Percentiles rank a stretch among this genome's conserved stretches.
phyloP scores from a whole-genome alignment of 2,797 vertebrate species.

The Prionace glauca region DNA sequence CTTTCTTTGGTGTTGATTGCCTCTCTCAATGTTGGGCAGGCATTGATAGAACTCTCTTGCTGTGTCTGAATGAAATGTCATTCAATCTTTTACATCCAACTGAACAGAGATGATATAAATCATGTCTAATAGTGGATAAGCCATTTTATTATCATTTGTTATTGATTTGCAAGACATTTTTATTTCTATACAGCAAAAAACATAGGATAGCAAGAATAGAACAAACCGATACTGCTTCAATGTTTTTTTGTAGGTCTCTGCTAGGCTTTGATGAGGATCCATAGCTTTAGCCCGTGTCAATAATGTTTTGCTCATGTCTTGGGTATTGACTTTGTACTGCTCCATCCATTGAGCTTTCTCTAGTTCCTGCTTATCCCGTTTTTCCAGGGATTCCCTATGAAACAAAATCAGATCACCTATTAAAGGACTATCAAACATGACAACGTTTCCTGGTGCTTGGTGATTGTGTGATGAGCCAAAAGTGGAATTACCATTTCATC shows the following conservation, averaged over 20 bases:
- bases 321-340: constrained; percentile 65
- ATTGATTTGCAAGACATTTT: neutral
- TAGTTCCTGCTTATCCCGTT: constrained; percentile 61
- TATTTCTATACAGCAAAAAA: neutral
- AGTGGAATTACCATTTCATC: neutral
- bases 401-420: constrained; percentile 25
- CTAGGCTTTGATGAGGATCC: constrained; percentile 79
- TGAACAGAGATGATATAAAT: neutral
- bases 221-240: constrained; percentile 72
- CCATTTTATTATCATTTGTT: neutral
- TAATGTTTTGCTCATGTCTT: constrained; percentile 70
- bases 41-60: neutral
- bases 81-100: neutral
- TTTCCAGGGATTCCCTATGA: constrained; percentile 69
- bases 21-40: neutral
- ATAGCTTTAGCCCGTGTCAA: constrained; percentile 72
- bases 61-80: neutral
- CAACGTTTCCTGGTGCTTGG: neutral
- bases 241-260: constrained; percentile 71
- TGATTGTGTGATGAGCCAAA: neutral
- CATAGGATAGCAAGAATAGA: neutral
- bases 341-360: constrained; percentile 69
- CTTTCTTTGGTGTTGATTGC: neutral
- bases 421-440: neutral
- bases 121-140: neutral